Evolutionary conservation across 2,888 invertebrate species (phyloP).

Genomic region (Selenia dentaria): DNA sequence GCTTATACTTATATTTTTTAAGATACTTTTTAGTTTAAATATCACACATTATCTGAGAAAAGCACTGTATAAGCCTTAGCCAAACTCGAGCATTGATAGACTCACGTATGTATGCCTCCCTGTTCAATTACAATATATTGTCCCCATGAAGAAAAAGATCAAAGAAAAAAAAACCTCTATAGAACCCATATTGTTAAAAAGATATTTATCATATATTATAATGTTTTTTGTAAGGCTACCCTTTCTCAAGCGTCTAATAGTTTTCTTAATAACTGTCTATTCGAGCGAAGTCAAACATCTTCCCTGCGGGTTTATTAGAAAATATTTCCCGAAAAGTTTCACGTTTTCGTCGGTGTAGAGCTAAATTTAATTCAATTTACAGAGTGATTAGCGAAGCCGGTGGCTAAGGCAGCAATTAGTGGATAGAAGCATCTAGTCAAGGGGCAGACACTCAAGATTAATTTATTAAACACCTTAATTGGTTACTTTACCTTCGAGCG

Average conservation of each 20-base stretch:
- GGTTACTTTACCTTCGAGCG: slow-evolving; percentile 37
- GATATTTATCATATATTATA: background rate
- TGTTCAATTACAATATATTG: too few relatives aligned
- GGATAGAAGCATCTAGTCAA: slow-evolving; percentile 45
- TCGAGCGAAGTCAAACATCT: slow-evolving; percentile 4
- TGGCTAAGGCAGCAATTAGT: slow-evolving; percentile 47
- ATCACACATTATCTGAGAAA: too few relatives aligned
- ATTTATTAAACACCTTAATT: slow-evolving; percentile 52
- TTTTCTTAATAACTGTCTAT: slow-evolving; percentile 10
- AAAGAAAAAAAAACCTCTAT: too few relatives aligned
- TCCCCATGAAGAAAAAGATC: too few relatives aligned
- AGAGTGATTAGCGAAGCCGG: slow-evolving; percentile 46
- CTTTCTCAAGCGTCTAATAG: slow-evolving; percentile 10
- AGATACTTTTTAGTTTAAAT: too few relatives aligned
- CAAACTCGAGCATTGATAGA: too few relatives aligned
- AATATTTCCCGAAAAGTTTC: slow-evolving; percentile 19
- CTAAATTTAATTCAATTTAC: slow-evolving; percentile 41
- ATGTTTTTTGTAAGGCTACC: background rate
- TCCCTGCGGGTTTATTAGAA: slow-evolving; percentile 7
- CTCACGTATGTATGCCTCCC: too few relatives aligned
- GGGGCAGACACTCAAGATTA: slow-evolving; percentile 46
- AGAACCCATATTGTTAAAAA: too few relatives aligned
- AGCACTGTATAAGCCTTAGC: too few relatives aligned
- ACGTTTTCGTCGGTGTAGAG: slow-evolving; percentile 13
- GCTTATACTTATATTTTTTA: too few relatives aligned